phyloP scores from a whole-genome alignment of 2,888 invertebrate genomes.

The Mythimna impura region DNA sequence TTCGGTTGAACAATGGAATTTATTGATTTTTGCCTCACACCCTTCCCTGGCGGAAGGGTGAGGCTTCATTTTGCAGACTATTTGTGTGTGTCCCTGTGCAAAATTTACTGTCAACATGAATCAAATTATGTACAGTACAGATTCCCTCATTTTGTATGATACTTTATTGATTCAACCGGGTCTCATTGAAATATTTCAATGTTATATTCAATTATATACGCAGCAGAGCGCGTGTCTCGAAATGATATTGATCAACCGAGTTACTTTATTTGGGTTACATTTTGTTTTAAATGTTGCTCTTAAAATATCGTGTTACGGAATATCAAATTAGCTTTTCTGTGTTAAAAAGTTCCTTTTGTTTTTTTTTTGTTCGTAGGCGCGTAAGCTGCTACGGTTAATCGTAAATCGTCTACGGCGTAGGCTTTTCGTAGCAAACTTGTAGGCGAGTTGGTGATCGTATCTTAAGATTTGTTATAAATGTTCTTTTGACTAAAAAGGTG shows the following conservation, averaged over 20 bases:
- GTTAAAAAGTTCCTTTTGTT: slow-evolving; percentile 21
- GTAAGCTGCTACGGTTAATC: slow-evolving; percentile 33
- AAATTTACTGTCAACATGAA: slow-evolving; percentile 62
- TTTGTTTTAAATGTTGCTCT: slow-evolving; percentile 36
- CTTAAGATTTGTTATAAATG: background rate
- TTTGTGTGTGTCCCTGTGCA: slow-evolving; percentile 53
- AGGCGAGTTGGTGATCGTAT: background rate
- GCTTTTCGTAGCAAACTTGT: slow-evolving; percentile 20
- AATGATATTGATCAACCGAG: slow-evolving; percentile 49
- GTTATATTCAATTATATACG: slow-evolving; percentile 31
- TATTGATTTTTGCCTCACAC: slow-evolving; percentile 57
- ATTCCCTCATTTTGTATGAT: slow-evolving; percentile 50
- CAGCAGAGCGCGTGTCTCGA: slow-evolving; percentile 11
- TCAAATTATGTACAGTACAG: slow-evolving; percentile 56
- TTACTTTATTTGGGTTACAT: slow-evolving; percentile 49
- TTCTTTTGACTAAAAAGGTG: slow-evolving; percentile 12
- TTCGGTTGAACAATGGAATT: slow-evolving; percentile 40
- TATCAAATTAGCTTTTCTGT: slow-evolving; percentile 26
- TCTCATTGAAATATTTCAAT: slow-evolving; percentile 41
- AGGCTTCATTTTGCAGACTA: slow-evolving; percentile 43
- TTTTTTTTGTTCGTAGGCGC: slow-evolving; percentile 32
- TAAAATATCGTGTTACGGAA: slow-evolving; percentile 39
- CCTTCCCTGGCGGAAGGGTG: slow-evolving; percentile 4
- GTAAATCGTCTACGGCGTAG: slow-evolving; percentile 50
- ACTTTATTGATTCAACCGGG: slow-evolving; percentile 51